Percentiles rank a stretch among this genome's conserved stretches.
phyloP scores from a whole-genome alignment of 1,140 invertebrate genomes.

The Drosophila ficusphila region DNA sequence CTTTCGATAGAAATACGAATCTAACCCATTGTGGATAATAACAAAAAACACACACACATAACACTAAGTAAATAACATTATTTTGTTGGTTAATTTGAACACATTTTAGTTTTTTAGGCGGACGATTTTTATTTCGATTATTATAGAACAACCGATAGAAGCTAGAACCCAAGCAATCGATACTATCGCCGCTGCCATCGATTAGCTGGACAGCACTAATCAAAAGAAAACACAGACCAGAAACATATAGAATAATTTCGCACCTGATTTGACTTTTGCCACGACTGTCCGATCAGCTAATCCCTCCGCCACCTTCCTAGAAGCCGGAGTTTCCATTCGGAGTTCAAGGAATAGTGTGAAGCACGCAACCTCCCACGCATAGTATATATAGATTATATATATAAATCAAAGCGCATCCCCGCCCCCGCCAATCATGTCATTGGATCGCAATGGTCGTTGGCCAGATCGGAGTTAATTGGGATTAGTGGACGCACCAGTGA shows the following conservation, averaged over 20 bases:
- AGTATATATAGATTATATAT: too few species aligned
- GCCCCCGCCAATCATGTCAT: slow-evolving; percentile 13
- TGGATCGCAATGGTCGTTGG: slow-evolving; percentile 23
- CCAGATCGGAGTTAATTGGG: slow-evolving; percentile 21
- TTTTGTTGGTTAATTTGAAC: too few species aligned
- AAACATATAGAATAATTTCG: slow-evolving; percentile 37
- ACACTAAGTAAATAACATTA: too few species aligned
- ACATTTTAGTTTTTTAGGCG: too few species aligned
- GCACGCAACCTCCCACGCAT: neutral
- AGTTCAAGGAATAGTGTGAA: slow-evolving; percentile 2
- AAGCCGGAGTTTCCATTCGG: slow-evolving; percentile 5
- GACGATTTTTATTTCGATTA: neutral
- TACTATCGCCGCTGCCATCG: slow-evolving; percentile 1
- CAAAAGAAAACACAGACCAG: slow-evolving; percentile 27
- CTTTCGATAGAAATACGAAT: too few species aligned
- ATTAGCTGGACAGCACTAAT: neutral
- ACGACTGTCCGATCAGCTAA: slow-evolving; percentile 32
- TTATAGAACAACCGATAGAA: neutral
- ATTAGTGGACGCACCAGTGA: neutral
- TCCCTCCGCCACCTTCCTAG: neutral
- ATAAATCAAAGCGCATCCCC: neutral
- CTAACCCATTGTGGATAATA: too few species aligned
- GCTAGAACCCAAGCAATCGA: slow-evolving; percentile 14
- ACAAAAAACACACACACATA: too few species aligned
- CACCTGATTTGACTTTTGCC: slow-evolving; percentile 19